These are phyloP conservation scores for Limnephilus marmoratus DNA, from an alignment of 2,888 invertebrate genomes.

Conservation along the genomic window DNA sequence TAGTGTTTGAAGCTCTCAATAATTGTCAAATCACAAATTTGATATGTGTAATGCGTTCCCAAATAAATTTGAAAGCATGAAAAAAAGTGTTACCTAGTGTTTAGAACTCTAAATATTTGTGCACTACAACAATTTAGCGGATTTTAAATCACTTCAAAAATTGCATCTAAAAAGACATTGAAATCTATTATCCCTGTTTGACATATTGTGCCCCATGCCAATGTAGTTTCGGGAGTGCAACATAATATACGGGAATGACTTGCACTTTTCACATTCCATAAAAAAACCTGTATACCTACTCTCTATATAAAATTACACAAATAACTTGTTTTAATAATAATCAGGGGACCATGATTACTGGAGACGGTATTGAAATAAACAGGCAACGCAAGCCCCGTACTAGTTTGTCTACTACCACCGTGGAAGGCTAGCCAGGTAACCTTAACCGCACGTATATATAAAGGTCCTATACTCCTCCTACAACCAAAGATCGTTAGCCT, in stretches of 20 bases:
- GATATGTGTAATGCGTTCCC: no score
- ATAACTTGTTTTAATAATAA: background rate
- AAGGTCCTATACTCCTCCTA: background rate
- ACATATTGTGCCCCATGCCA: background rate
- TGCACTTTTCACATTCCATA: background rate
- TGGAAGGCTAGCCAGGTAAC: background rate
- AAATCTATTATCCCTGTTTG: background rate
- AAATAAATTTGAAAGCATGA: no score
- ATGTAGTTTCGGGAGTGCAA: background rate
- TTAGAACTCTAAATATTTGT: no score
- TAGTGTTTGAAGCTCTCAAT: no score
- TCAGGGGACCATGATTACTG: background rate
- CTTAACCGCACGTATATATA: slow-evolving; percentile 2
- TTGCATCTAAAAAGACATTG: background rate
- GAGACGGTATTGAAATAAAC: background rate
- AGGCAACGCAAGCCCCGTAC: background rate
- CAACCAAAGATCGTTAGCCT: background rate
- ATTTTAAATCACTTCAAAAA: background rate
- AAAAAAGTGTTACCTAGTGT: no score
- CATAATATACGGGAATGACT: background rate
- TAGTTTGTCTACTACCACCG: background rate
- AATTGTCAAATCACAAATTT: no score
- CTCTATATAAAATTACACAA: background rate
- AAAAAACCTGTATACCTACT: background rate
- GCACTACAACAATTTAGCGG: background rate